Evolutionary conservation across 2,797 vertebrate species (phyloP).

Genomic region (Lithobates pipiens): DNA sequence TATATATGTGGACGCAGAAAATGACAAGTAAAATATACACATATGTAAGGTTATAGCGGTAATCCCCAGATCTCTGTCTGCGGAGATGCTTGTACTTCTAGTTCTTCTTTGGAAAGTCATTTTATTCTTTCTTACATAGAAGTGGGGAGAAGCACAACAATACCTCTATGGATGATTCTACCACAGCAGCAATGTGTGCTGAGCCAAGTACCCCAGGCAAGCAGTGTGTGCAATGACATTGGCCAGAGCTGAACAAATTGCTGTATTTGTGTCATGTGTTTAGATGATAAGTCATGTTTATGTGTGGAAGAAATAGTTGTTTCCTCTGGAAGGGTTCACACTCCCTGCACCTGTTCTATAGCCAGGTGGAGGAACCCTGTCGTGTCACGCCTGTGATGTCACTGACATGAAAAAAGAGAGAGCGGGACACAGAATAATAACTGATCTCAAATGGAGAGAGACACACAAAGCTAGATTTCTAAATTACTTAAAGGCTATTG

Average conservation of each 20-base stretch:
- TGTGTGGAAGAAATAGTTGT: background rate
- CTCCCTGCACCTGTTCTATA: background rate
- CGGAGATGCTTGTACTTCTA: background rate
- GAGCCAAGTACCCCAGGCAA: too few species aligned
- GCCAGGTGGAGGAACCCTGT: background rate
- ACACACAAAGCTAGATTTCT: background rate
- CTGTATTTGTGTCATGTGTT: conserved; percentile 5
- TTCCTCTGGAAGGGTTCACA: background rate
- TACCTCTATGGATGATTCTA: too few species aligned
- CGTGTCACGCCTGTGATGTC: background rate
- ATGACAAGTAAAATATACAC: too few species aligned
- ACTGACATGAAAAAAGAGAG: background rate
- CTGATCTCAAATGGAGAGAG: background rate
- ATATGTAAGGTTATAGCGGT: too few species aligned
- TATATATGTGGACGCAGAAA: too few species aligned
- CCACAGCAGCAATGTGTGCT: too few species aligned
- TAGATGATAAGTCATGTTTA: background rate
- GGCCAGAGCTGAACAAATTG: conserved; percentile 1
- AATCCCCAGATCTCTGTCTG: too few species aligned
- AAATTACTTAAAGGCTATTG: too few species aligned
- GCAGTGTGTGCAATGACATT: too few species aligned
- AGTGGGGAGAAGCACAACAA: too few species aligned
- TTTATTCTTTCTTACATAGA: too few species aligned
- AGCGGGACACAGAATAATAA: background rate
- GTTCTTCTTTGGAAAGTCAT: background rate